Percentiles rank a stretch among this genome's conserved stretches.
Conservation (phyloP, 2,797 vertebrate genomes). For the Enteromius unitaeniatus region DNA sequence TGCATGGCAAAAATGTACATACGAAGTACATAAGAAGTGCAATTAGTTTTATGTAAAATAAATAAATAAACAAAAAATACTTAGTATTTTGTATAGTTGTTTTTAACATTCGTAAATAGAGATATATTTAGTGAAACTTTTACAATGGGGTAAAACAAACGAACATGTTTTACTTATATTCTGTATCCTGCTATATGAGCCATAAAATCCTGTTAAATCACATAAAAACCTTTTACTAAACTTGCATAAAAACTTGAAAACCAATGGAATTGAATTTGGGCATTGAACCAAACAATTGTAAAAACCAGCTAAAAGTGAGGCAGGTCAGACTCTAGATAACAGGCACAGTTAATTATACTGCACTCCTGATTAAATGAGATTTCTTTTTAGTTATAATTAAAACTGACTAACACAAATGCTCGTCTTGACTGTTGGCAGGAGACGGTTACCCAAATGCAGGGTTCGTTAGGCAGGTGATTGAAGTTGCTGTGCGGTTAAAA, state of each 20-base stretch:
- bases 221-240: neutral
- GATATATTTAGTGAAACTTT: no score
- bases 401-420: slow-evolving; percentile 12
- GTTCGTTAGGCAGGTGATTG: slow-evolving; percentile 21
- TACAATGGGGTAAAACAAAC: no score
- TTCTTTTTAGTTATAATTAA: slow-evolving; percentile 31
- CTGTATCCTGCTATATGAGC: neutral
- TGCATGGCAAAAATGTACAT: no score
- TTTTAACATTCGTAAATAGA: no score
- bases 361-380: slow-evolving; percentile 1
- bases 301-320: neutral
- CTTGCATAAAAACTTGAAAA: neutral
- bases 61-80: no score
- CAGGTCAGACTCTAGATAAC: neutral
- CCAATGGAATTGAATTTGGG: neutral
- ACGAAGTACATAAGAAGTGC: no score
- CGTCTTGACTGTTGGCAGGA: neutral
- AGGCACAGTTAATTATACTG: neutral
- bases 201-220: neutral
- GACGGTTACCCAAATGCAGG: neutral
- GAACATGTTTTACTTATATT: neutral
- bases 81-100: no score
- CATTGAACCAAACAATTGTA: neutral
- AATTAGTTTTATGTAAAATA: no score
- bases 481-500: slow-evolving; percentile 16